phyloP scores from a whole-genome alignment of 2,113 vertebrate genomes.

The Saguinus imperator region DNA sequence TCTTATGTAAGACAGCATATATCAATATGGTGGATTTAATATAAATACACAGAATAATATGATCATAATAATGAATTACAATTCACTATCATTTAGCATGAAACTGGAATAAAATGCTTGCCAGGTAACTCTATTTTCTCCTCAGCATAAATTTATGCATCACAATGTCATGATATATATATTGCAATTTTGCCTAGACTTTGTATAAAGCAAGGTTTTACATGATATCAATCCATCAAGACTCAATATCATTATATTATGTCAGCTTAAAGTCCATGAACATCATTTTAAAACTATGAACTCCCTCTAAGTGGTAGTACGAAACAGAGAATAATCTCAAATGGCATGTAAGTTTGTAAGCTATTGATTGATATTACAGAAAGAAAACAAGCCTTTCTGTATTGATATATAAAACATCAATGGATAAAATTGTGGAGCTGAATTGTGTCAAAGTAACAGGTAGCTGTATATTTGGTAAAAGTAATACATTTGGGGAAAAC shows the following conservation, averaged over 20 bases:
- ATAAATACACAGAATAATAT: neutral
- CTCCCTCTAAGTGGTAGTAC: neutral
- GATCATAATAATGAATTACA: neutral
- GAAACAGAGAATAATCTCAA: conserved; percentile 6
- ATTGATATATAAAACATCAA: neutral
- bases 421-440: neutral
- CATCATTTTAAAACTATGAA: neutral
- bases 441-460: neutral
- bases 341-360: neutral
- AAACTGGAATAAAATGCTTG: neutral
- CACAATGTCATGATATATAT: conserved; percentile 34
- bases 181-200: conserved; percentile 12
- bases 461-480: neutral
- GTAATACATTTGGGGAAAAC: neutral
- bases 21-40: neutral
- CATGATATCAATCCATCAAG: conserved; percentile 36
- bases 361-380: neutral
- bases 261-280: conserved; percentile 33
- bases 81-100: neutral
- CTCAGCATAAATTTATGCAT: conserved; percentile 40
- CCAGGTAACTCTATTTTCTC: neutral
- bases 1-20: neutral
- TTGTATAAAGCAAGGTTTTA: conserved; percentile 40
- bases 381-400: neutral
- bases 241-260: conserved; percentile 36